These are phyloP conservation scores for Patella pellucida DNA, from an alignment of 2,888 invertebrate species.

Conservation along the genomic window DNA sequence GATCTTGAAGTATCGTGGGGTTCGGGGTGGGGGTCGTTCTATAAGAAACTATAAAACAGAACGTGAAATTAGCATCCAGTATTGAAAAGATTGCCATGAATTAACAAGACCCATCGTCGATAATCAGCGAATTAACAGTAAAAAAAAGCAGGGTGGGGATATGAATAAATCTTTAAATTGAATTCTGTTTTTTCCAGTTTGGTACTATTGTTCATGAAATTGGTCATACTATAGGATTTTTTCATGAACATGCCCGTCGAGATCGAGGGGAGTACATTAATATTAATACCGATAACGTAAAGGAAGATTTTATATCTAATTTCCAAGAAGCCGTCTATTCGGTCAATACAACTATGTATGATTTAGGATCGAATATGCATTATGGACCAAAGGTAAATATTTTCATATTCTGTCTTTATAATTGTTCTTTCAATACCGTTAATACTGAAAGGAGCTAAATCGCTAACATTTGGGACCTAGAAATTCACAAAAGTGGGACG, in stretches of 20 bases:
- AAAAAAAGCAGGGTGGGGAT: background rate
- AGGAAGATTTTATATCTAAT: background rate
- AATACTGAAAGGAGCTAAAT: no score
- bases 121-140: no score
- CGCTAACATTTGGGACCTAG: no score
- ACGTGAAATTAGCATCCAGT: no score
- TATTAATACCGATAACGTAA: constrained; percentile 13
- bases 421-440: no score
- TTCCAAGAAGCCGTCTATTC: constrained; percentile 4
- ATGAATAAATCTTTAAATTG: background rate
- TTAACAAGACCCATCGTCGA: no score
- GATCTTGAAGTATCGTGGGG: no score
- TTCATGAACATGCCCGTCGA: constrained; percentile 22
- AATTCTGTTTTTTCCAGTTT: constrained; percentile 3
- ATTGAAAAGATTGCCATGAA: no score
- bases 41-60: no score
- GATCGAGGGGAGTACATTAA: constrained; percentile 17
- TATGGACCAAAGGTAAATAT: constrained; percentile 21
- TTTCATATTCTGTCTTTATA: no score
- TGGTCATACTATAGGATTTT: constrained; percentile 22
- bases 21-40: no score
- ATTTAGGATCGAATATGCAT: constrained; percentile 22
- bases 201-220: constrained; percentile 24
- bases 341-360: constrained; percentile 9
- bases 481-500: no score